Base-by-base conservation (phyloP, 2,888 invertebrate species). In the Crocallis elinguaria region DNA sequence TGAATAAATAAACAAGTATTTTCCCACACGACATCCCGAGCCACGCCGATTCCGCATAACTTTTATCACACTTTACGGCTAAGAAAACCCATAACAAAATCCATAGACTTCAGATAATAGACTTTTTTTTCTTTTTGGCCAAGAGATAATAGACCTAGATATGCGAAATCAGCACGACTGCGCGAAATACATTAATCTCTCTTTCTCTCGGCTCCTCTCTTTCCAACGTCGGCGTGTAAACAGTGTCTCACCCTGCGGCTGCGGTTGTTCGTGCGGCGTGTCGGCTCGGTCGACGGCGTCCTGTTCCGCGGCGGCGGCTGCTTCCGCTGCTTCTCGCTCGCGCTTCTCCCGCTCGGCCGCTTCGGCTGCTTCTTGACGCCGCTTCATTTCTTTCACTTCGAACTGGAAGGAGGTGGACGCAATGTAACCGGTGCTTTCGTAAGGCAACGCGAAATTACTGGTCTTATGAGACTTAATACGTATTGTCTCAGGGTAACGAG, bases 321-420 rank as follows among this genome's bases (percentile, higher is more conserved):
- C 88, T 53, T 90, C 92, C 0, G 91, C 90, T 1, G 92, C 92
- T 33, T 92, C 91, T 0, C 93, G 92, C 72, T 94, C 94, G 63
- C 93, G 92, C 62, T 94, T 93, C 68, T 95, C 94, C 59, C 95
- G 93, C 81, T 96, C 96, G 0, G 96, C 96, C 68, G 96, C 95
- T 75, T 97, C 96, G 23, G 96, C 96, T 62, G 96, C 95, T 77
- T 97, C 96, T 83, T 97, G 95, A 62, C 96, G 94, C 74, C 97
- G 94, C 91, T 97, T 97, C 92, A 97, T 94, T 92, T 99, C 98
- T 92, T 98, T 97, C 92, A 99, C 94, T 93, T 99, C 99, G 93
- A 97, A 98, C 98, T 99, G 87, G 13, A 86, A 60, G 0, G 3
- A 8, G 23, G n/a, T n/a, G n/a, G n/a, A n/a, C n/a, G n/a, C n/a